A percentile compares a stretch with the other conserved stretches of the same genome.
Evolutionary conservation across 2,113 vertebrate species (phyloP).

Genomic region (Pogonocichla stellata): DNA sequence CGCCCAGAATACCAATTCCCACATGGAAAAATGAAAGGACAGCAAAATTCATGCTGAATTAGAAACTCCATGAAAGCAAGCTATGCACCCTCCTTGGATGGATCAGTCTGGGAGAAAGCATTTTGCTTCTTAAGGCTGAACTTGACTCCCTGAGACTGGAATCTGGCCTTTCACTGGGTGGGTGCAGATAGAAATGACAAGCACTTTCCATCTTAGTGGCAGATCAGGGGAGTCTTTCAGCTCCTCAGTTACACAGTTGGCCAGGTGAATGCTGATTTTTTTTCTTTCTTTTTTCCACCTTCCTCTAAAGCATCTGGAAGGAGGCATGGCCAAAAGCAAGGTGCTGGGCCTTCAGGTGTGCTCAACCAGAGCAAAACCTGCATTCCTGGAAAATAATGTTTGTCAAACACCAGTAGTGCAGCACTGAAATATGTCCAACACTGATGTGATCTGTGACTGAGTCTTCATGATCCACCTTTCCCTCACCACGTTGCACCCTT

Average conservation of each 20-base stretch:
- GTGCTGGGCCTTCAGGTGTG: not conserved
- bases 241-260: not conserved
- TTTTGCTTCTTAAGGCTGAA: not conserved
- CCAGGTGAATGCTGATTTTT: not conserved
- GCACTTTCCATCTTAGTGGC: not conserved
- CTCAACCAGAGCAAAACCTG: not conserved
- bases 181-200: not conserved
- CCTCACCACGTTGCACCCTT: not conserved
- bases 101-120: not conserved
- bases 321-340: not conserved
- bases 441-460: not conserved
- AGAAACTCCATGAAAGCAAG: not conserved
- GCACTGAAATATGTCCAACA: not conserved
- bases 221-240: not conserved
- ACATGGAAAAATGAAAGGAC: not conserved
- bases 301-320: not conserved
- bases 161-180: not conserved
- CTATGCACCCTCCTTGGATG: not conserved
- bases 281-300: not conserved
- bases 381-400: not conserved
- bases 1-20: not conserved
- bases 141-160: not conserved
- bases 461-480: not conserved
- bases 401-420: fast-evolving
- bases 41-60: not conserved